Percentiles rank a stretch among this genome's conserved stretches.
These are phyloP conservation scores for Polyergus mexicanus DNA, from an alignment of 1,140 invertebrate genomes.

Conservation along the genomic window DNA sequence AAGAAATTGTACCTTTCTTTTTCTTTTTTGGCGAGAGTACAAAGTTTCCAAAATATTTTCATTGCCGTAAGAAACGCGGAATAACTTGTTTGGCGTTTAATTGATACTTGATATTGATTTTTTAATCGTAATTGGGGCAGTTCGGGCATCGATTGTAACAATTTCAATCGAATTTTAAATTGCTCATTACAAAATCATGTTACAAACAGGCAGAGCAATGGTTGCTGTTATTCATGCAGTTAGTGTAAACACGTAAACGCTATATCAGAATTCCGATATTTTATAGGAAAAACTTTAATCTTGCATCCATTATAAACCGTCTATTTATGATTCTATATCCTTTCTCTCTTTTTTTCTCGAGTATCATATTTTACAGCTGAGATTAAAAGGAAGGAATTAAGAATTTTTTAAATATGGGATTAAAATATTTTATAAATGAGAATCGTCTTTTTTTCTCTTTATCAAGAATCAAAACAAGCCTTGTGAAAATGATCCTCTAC, in stretches of 20 bases:
- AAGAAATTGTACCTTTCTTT: background rate
- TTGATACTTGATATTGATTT: background rate
- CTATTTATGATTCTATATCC: background rate
- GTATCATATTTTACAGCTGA: background rate
- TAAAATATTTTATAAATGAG: background rate
- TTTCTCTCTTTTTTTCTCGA: background rate
- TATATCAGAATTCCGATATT: background rate
- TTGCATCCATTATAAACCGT: background rate
- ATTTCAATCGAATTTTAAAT: background rate
- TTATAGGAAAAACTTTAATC: background rate
- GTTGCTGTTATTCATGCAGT: background rate
- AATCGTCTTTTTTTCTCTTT: background rate
- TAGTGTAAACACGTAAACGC: background rate
- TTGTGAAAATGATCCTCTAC: background rate
- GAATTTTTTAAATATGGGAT: background rate
- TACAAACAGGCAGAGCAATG: background rate
- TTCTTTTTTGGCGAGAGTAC: too few species aligned
- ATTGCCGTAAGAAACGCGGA: background rate
- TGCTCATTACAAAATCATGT: conserved; percentile 9
- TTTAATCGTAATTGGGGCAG: background rate
- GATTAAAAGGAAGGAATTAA: conserved; percentile 1
- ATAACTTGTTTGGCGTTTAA: background rate
- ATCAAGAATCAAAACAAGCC: background rate
- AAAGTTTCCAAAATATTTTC: background rate
- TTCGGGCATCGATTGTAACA: background rate